These are phyloP conservation scores for Drosophila yakuba DNA, from an alignment of 1,140 invertebrate genomes.

Conservation along the genomic window DNA sequence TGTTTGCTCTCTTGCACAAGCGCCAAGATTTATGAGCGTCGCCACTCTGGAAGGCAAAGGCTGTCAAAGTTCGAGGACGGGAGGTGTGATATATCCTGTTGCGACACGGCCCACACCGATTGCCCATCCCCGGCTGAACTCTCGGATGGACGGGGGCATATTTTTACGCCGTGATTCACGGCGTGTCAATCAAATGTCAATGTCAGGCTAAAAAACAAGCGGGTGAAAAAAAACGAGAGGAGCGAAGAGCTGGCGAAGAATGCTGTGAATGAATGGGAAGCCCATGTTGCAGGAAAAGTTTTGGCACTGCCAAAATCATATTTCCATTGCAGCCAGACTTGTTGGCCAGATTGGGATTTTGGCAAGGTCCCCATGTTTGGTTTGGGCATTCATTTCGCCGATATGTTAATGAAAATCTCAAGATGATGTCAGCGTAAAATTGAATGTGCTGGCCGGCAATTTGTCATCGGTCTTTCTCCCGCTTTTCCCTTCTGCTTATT, in stretches of 20 bases:
- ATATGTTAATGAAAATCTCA: constrained; percentile 47
- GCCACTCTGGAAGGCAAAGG: constrained; percentile 24
- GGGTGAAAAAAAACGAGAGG: constrained; percentile 3
- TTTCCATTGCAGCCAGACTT: constrained; percentile 47
- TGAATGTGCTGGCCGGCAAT: constrained; percentile 61
- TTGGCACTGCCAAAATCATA: constrained; percentile 33
- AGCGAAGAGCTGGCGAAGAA: constrained; percentile 14
- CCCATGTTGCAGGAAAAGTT: constrained; percentile 26
- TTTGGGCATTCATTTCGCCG: constrained; percentile 12
- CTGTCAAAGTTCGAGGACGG: constrained; percentile 36
- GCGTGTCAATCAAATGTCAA: constrained; percentile 83
- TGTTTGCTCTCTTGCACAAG: constrained; percentile 27
- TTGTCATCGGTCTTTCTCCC: constrained; percentile 62
- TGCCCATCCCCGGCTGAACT: not conserved
- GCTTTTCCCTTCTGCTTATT: constrained; percentile 59
- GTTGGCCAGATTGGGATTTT: constrained; percentile 33
- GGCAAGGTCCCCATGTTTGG: constrained; percentile 23
- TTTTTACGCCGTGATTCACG: constrained; percentile 77
- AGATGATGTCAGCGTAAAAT: constrained; percentile 57
- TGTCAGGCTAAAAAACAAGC: constrained; percentile 61
- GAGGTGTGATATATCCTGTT: constrained; percentile 55
- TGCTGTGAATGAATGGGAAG: constrained; percentile 24
- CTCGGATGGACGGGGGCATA: constrained; percentile 28
- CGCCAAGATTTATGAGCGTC: constrained; percentile 41
- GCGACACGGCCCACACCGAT: constrained; percentile 26